Percentiles rank a stretch among this genome's conserved stretches.
Evolutionary conservation across 2,113 vertebrate genomes (phyloP).

Genomic region (Leucopternis melanops): DNA sequence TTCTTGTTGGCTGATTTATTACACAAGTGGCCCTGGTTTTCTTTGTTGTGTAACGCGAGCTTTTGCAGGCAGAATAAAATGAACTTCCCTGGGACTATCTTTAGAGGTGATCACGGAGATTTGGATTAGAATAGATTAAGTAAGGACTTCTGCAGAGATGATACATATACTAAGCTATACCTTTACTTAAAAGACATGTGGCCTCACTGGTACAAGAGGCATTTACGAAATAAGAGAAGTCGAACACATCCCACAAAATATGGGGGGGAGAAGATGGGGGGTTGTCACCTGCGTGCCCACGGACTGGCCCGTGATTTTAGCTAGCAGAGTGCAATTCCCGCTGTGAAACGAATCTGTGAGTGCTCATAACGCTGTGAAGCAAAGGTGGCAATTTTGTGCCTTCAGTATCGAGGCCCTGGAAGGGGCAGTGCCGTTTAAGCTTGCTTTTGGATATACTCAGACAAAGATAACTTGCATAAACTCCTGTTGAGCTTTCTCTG

Average conservation of each 20-base stretch:
- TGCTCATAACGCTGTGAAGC: accelerated
- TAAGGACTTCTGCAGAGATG: background rate
- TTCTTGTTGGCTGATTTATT: background rate
- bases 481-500: background rate
- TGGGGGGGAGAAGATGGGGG: background rate
- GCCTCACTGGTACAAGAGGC: background rate
- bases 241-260: background rate
- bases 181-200: conserved; percentile 14
- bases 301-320: accelerated
- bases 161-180: background rate
- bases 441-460: background rate
- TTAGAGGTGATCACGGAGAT: conserved; percentile 24
- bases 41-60: conserved; percentile 2
- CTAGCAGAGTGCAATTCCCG: accelerated
- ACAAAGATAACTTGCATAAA: background rate
- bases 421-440: background rate
- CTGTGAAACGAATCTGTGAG: background rate
- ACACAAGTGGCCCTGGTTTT: background rate
- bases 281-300: accelerated
- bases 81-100: conserved; percentile 26
- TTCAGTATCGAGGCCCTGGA: background rate
- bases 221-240: background rate
- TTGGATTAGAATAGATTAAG: conserved; percentile 44
- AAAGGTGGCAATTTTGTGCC: background rate
- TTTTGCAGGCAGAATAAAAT: background rate